Evolutionary conservation across 2,797 vertebrate species (phyloP).

Genomic region (Alfaro cultratus): DNA sequence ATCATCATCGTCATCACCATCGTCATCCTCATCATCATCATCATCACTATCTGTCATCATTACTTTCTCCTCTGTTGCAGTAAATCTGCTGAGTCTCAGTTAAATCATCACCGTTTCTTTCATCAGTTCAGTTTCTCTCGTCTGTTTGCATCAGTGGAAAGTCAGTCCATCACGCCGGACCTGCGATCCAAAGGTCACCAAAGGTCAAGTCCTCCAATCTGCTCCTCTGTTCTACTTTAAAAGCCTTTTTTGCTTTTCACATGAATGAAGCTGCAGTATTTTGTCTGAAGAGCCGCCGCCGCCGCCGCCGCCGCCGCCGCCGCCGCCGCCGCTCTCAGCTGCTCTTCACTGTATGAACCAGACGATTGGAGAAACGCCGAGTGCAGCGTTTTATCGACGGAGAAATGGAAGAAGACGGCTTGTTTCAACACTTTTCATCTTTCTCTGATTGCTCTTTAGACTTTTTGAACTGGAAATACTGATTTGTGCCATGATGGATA

Average conservation of each 20-base stretch:
- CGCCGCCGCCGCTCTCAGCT: conserved; percentile 29
- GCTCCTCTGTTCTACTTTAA: conserved; percentile 27
- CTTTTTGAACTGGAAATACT: background rate
- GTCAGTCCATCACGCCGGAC: background rate
- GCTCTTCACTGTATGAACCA: conserved; percentile 40
- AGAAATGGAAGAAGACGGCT: background rate
- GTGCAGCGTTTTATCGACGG: conserved; percentile 35
- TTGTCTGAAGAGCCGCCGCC: conserved; percentile 35
- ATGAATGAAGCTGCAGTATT: conserved; percentile 32
- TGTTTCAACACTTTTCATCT: background rate
- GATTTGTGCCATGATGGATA: background rate
- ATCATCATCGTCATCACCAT: no score
- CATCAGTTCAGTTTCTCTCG: background rate
- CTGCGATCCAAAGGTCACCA: conserved; percentile 25
- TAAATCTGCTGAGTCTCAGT: background rate
- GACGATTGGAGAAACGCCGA: conserved; percentile 37
- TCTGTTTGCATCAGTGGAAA: background rate
- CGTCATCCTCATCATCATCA: no score
- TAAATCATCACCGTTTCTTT: conserved; percentile 2
- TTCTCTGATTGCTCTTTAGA: background rate
- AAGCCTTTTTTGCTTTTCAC: conserved; percentile 39
- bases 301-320: conserved; percentile 30
- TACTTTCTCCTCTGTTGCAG: background rate
- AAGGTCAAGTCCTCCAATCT: conserved; percentile 28
- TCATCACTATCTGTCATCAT: background rate